These are phyloP conservation scores for Zelostemma sp. DNA, from an alignment of 1,140 invertebrate species.

Conservation along the genomic window DNA sequence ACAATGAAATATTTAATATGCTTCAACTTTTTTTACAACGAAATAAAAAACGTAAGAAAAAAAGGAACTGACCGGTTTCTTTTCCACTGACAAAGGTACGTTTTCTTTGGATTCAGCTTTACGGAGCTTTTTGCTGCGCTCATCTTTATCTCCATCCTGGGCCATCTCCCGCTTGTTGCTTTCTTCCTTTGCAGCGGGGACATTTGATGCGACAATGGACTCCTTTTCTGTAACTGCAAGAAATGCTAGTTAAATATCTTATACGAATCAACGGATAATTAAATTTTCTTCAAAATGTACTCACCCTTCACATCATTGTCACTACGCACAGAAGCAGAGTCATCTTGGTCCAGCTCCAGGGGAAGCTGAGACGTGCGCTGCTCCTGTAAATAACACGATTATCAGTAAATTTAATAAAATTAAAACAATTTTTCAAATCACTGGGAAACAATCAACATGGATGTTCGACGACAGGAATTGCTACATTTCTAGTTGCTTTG, in stretches of 20 bases:
- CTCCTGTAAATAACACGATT: constrained; percentile 73
- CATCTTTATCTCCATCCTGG: constrained; percentile 68
- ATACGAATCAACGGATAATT: no score
- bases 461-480: no score
- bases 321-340: constrained; percentile 84
- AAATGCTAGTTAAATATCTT: no score
- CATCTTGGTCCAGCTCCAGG: constrained; percentile 89
- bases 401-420: constrained; percentile 3
- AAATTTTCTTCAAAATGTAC: constrained; percentile 28
- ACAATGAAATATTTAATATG: constrained; percentile 12
- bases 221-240: constrained; percentile 62
- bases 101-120: constrained; percentile 69
- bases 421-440: not conserved
- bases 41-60: constrained; percentile 5
- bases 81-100: constrained; percentile 65
- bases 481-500: no score
- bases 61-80: constrained; percentile 65
- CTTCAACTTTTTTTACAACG: constrained; percentile 2
- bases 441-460: not conserved
- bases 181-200: constrained; percentile 61
- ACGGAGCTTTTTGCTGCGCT: constrained; percentile 68
- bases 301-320: constrained; percentile 83
- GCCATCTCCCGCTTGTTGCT: constrained; percentile 68
- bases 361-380: constrained; percentile 87
- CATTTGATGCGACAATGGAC: constrained; percentile 53